Conservation (phyloP, 2,888 invertebrate genomes). For the Nebria brevicollis region DNA sequence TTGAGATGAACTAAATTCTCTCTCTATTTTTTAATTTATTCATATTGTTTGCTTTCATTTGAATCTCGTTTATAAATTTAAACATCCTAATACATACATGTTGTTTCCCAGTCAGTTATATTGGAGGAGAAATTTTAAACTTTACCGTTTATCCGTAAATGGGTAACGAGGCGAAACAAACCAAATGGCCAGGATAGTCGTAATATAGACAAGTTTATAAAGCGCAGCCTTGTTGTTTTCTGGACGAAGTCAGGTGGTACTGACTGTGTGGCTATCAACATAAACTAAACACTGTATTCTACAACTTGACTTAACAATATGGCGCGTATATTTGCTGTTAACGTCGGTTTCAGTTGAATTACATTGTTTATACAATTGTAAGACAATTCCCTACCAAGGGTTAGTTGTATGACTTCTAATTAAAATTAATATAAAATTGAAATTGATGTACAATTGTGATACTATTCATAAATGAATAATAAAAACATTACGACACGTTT, state of each 20-base stretch:
- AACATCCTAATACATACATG: neutral
- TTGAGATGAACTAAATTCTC: no score
- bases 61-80: no score
- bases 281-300: neutral
- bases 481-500: no score
- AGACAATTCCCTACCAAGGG: no score
- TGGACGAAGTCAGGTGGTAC: neutral
- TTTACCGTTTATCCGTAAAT: conserved; percentile 6
- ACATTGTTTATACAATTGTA: no score
- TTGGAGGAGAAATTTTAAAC: neutral
- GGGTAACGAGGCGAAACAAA: conserved; percentile 12
- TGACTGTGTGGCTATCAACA: neutral
- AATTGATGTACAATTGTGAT: no score
- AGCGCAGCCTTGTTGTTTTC: neutral
- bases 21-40: no score
- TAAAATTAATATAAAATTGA: no score
- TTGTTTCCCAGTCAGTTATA: neutral
- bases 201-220: conserved; percentile 3
- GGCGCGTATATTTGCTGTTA: neutral
- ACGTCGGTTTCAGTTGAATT: no score
- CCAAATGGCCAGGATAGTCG: neutral
- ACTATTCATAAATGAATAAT: no score
- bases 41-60: no score
- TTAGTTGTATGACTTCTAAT: no score
- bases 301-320: conserved; percentile 4